Base-by-base conservation (phyloP, 2,113 vertebrate species). In the Poeciliopsis occidentalis region DNA sequence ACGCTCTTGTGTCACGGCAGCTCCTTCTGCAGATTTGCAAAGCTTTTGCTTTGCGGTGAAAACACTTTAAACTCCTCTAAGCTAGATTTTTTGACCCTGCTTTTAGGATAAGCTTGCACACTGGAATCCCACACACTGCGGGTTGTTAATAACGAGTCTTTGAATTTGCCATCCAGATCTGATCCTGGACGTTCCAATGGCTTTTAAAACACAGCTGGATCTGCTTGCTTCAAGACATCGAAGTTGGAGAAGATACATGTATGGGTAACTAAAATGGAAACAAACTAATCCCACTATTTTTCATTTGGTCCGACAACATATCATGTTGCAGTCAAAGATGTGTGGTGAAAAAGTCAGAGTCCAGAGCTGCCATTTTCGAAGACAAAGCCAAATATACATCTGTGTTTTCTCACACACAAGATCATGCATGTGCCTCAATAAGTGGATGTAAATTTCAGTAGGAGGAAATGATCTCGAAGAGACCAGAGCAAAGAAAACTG, bases 11-110 rank as follows among this genome's bases (percentile, higher is more conserved):
- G 73, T 76, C 79, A 81, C 64, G 61, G 60, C 60, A 73, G 63
- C 60, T 82, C 57, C 61, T 66, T 10, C 65, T 57, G 63, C 78
- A 84, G 81, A 73, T 84, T 71, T 70, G 74, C 65, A 66, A 78
- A 26, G 68, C 66, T 17, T 44, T 61, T 37, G n/a, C n/a, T 71
- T 83, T 80, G 66, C 41, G 54, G 66, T 72, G 24, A 79, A 78
- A 57, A 26, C 60, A 68, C 73, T 75, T 69, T 71, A 79, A 80
- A 80, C 47, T 71, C 27, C 34, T 32, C 41, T 65, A 37, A 81
- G 76, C 62, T 75, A 44, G 30, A 73, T 29, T 68, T 68, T 47
- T 63, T 80, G 78, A 85, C 39, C 69, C 76, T 78, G 78, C 82
- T 83, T 80, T 83, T 83, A 15, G 17, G 29, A 70, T 64, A 74